These are phyloP conservation scores for Antheraea pernyi DNA, from an alignment of 1,140 invertebrate species.

Conservation along the genomic window DNA sequence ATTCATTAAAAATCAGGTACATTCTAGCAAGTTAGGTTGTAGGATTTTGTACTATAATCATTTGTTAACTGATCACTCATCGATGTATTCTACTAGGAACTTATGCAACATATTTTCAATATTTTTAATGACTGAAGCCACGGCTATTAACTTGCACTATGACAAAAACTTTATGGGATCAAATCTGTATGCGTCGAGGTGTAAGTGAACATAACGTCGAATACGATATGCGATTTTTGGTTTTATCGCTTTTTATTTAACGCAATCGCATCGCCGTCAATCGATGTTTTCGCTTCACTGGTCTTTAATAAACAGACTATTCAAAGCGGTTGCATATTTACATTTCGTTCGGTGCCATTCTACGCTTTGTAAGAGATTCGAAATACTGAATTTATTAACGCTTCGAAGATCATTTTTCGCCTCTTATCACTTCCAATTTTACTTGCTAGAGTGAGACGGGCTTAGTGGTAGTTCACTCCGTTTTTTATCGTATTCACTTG, in stretches of 20 bases:
- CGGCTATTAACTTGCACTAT: neutral
- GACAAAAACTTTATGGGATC: slow-evolving; percentile 5
- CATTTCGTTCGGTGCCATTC: slow-evolving; percentile 4
- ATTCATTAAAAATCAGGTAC: no score
- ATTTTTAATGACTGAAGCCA: neutral
- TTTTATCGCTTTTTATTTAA: slow-evolving; percentile 12
- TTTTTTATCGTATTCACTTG: neutral
- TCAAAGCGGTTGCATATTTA: neutral
- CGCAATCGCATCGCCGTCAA: neutral
- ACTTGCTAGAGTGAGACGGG: no score
- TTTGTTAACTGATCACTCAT: no score
- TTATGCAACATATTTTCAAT: neutral
- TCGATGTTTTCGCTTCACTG: neutral
- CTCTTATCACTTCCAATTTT: neutral
- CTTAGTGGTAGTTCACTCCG: no score
- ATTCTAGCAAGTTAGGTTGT: no score
- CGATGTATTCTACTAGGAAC: no score
- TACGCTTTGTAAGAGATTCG: neutral
- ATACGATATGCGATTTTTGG: neutral
- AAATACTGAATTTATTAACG: neutral
- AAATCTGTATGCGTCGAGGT: slow-evolving; percentile 10
- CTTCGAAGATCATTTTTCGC: neutral
- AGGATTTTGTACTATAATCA: no score
- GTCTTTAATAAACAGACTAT: slow-evolving; percentile 1
- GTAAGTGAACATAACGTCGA: slow-evolving; percentile 6